phyloP scores from a whole-genome alignment of 2,888 invertebrate species.

The Plagiodera versicolora region DNA sequence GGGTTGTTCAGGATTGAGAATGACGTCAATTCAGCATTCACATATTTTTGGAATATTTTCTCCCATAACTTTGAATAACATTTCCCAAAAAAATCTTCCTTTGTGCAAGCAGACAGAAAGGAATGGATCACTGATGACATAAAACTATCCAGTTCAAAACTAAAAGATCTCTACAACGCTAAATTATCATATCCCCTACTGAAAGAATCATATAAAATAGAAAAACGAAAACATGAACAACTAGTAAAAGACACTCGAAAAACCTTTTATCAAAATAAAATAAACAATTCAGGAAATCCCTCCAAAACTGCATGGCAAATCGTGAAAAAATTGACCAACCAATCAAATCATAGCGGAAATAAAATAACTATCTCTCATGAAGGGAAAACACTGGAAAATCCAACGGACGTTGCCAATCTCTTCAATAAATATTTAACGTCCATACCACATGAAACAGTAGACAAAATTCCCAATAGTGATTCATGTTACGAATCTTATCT shows the following conservation, averaged over 20 bases:
- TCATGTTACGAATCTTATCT: neutral
- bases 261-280: conserved; percentile 7
- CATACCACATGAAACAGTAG: neutral
- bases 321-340: conserved; percentile 8
- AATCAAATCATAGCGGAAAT: conserved; percentile 2
- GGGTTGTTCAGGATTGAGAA: neutral
- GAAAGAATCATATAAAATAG: conserved; percentile 1
- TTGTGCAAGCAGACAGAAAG: neutral
- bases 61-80: conserved; percentile 4
- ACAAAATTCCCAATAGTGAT: neutral
- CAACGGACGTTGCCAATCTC: neutral
- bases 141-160: conserved; percentile 3
- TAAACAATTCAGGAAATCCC: neutral
- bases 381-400: neutral
- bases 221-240: conserved; percentile 5
- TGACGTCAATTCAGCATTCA: conserved; percentile 1
- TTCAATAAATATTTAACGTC: conserved; percentile 1
- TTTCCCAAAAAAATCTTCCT: conserved; percentile 3
- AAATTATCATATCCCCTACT: conserved; percentile 8
- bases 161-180: conserved; percentile 6
- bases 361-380: conserved; percentile 8
- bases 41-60: conserved; percentile 6
- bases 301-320: conserved; percentile 8
- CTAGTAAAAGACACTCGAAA: conserved; percentile 7
- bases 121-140: conserved; percentile 8